phyloP scores from a whole-genome alignment of 2,113 vertebrate species.

The Vulpes ferrilata region DNA sequence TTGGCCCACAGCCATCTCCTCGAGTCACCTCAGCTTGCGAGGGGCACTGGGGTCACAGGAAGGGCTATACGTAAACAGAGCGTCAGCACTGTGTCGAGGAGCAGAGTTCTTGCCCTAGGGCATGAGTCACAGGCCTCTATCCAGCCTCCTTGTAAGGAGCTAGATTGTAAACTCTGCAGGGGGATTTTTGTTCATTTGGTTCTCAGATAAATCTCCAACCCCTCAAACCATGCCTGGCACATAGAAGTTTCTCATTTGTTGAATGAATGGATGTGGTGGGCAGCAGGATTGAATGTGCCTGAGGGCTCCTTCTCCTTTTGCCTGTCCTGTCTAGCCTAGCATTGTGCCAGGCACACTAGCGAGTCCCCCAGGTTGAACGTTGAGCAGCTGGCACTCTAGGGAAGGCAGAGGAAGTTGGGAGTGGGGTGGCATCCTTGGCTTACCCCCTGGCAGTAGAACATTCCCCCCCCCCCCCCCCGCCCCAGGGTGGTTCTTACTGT shows the following conservation, averaged over 20 bases:
- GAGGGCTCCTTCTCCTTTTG: neutral
- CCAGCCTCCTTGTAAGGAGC: rapidly evolving
- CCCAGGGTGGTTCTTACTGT: neutral
- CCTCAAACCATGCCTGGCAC: no score
- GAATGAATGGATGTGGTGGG: neutral
- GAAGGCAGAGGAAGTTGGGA: neutral
- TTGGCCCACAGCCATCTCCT: neutral
- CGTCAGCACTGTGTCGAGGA: neutral
- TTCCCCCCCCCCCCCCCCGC: neutral
- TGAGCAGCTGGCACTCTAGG: neutral
- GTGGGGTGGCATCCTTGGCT: neutral
- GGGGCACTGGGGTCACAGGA: neutral
- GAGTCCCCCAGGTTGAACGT: neutral
- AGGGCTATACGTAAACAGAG: neutral
- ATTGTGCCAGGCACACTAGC: neutral
- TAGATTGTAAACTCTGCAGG: neutral
- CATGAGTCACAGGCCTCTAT: neutral
- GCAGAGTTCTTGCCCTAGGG: neutral
- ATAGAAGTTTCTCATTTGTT: neutral
- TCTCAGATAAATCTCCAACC: neutral
- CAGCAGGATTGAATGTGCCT: neutral
- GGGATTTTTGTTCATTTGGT: neutral
- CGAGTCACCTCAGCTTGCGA: neutral
- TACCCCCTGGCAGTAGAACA: neutral
- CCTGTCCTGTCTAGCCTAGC: neutral